Evolutionary conservation across 1,140 invertebrate species (phyloP), one percentile per base, ranked within the genome.

Genomic region (Drosophila dunni): DNA sequence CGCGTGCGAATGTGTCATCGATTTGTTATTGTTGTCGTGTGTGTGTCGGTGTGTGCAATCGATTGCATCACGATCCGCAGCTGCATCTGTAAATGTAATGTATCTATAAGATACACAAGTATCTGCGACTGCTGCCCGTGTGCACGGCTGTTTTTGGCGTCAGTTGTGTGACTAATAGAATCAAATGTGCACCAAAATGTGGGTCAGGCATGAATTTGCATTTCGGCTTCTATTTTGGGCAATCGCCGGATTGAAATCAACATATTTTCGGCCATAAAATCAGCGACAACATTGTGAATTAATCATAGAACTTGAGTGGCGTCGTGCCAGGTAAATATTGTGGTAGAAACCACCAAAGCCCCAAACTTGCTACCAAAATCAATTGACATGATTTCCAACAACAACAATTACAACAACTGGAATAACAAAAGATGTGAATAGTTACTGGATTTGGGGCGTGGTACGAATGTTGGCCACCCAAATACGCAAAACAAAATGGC

Each of bases 151-250:
- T 73, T 57, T 73, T 54, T 65, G 74, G 33, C 69, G 48, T 63
- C 61, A 61, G 67, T 70, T 73, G 74, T 73, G 81, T 89, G 84
- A 89, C 84, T 89, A 89, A 89, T 88, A 66, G 81, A 71, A 78
- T 68, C 74, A 72, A 73, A 72, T 73, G 75, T 67, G 82, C 50
- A 51, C 66, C 38, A 20, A 86, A 29, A 88, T 83, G 84, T 89
- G 84, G 84, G 84, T 89, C 84, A 89, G 84, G 81, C 84, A 89
- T 90, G 85, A 89, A 89, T 89, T 89, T 89, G 84, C 80, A 89
- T 89, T 81, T 89, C 61, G 61, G 48, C 48, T 46, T 84, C 81
- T 89, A 84, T 89, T 89, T 88, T 78, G 61, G 85, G 46, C 64
- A 62, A 64, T 64, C 62, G 65, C 67, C 70, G 81, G 46, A 72